Conservation (phyloP, 2,113 vertebrate genomes). For the Scomber scombrus region DNA sequence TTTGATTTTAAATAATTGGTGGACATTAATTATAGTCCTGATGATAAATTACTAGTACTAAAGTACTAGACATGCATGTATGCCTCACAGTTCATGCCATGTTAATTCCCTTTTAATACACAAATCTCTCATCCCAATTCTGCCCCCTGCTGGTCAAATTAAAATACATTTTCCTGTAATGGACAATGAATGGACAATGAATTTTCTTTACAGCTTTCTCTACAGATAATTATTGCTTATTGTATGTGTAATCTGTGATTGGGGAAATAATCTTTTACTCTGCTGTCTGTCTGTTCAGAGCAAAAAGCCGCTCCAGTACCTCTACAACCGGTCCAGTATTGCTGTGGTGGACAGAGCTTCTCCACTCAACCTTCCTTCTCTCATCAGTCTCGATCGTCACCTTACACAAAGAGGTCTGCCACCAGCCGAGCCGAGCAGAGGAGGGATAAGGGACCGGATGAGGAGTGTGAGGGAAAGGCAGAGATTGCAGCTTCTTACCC, state of each 20-base stretch:
- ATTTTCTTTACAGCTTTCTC: not conserved
- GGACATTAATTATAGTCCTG: not conserved
- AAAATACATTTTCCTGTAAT: not conserved
- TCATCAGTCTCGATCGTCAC: constrained; percentile 23
- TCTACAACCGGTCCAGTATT: constrained; percentile 56
- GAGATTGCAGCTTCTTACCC: constrained; percentile 63
- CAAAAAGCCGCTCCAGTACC: constrained; percentile 62
- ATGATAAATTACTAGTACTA: not conserved
- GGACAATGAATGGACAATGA: too few relatives aligned
- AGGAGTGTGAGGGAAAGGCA: constrained; percentile 23
- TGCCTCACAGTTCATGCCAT: not conserved
- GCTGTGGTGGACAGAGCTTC: constrained; percentile 71
- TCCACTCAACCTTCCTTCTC: constrained; percentile 49
- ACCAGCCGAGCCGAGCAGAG: constrained; percentile 33
- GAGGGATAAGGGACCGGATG: constrained; percentile 47
- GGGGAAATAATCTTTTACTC: not conserved
- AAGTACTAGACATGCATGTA: not conserved
- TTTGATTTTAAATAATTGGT: not conserved
- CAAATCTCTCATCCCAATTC: constrained; percentile 26
- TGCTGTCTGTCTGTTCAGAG: constrained; percentile 56
- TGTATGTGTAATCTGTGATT: not conserved
- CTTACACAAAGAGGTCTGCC: constrained; percentile 60
- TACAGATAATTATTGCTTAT: not conserved
- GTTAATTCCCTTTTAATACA: not conserved
- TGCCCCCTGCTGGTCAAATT: constrained; percentile 63